Evolutionary conservation across 53 echinoderm and acorn worm species (phyloP).

Genomic region (Henricia sp.): DNA sequence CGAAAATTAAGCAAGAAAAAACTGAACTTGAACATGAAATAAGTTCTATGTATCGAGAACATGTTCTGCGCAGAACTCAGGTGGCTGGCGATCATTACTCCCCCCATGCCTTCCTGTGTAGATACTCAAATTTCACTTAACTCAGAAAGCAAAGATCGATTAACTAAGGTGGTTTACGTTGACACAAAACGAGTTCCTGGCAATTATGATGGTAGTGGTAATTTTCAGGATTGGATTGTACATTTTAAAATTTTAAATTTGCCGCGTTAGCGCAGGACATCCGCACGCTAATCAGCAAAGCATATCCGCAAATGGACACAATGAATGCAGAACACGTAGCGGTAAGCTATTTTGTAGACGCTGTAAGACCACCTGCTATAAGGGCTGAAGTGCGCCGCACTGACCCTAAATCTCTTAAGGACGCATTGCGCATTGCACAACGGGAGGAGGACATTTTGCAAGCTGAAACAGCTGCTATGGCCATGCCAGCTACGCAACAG

Average conservation of each 20-base stretch:
- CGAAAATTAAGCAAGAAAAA: too few species aligned
- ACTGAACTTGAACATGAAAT: too few species aligned
- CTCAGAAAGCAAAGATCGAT: too few species aligned
- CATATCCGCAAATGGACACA: background rate
- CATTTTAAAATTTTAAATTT: background rate
- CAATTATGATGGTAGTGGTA: background rate
- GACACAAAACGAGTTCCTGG: background rate
- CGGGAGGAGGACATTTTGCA: background rate
- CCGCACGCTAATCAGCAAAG: background rate
- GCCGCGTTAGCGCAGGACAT: background rate
- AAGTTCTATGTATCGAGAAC: too few species aligned
- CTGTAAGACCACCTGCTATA: background rate
- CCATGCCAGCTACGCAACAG: background rate
- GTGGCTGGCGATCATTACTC: too few species aligned
- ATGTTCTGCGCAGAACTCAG: too few species aligned
- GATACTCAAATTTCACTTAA: too few species aligned
- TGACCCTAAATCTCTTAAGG: background rate
- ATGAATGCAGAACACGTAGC: background rate
- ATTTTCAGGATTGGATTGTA: conserved; percentile 2
- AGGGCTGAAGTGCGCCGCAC: background rate
- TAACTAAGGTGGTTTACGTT: too few species aligned
- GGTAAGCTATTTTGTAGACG: background rate
- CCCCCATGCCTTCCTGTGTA: too few species aligned
- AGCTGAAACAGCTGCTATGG: background rate
- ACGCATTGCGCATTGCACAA: background rate